phyloP scores from a whole-genome alignment of 1,140 invertebrate species.

The Pogonomyrmex barbatus region DNA sequence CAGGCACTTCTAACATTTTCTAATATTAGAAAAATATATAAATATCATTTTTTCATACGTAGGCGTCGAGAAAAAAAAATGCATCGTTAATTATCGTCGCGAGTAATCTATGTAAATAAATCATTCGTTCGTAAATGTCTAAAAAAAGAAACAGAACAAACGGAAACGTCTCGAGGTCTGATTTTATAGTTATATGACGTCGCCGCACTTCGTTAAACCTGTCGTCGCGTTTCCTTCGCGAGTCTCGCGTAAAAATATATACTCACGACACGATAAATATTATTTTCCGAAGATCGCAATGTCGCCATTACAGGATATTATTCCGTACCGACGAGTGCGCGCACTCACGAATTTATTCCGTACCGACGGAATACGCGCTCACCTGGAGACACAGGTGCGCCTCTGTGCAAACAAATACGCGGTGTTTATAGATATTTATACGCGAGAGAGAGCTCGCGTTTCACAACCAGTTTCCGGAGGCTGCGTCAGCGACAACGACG shows the following conservation, averaged over 20 bases:
- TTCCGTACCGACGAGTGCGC: conserved; percentile 18
- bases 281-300: conserved; percentile 58
- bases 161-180: background rate
- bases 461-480: conserved; percentile 45
- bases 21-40: background rate
- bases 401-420: conserved; percentile 30
- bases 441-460: conserved; percentile 31
- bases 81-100: background rate
- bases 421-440: conserved; percentile 62
- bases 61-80: background rate
- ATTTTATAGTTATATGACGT: conserved; percentile 6
- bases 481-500: background rate
- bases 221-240: background rate
- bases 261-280: conserved; percentile 46
- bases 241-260: conserved; percentile 12
- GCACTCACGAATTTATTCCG: conserved; percentile 43
- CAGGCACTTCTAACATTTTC: background rate
- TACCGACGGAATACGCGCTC: background rate
- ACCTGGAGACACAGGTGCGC: conserved; percentile 55
- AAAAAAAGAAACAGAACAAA: background rate
- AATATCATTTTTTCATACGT: too few species aligned
- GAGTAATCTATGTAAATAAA: background rate
- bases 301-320: conserved; percentile 54
- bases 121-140: background rate
- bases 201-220: conserved; percentile 20